phyloP scores from a whole-genome alignment of 2,797 vertebrate genomes.

The Otolemur crassicaudatus region DNA sequence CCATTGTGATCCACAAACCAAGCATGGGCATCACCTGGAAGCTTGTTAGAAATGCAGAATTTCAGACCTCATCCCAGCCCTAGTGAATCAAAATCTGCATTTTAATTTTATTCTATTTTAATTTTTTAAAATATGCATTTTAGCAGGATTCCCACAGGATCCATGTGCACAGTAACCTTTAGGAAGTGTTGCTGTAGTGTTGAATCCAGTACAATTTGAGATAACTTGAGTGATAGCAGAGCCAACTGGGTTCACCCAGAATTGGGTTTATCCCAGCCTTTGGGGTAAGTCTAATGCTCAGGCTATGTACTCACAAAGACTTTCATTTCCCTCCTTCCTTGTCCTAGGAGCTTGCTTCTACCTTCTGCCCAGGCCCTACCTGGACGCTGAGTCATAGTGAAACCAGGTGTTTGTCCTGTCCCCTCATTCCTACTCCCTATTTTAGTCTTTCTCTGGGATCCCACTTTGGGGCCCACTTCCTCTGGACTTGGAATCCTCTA shows the following conservation, averaged over 20 bases:
- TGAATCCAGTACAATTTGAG: constrained; percentile 19
- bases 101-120: constrained; percentile 25
- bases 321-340: constrained; percentile 34
- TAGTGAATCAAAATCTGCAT: not conserved
- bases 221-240: not conserved
- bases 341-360: not conserved
- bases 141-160: not conserved
- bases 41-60: constrained; percentile 32
- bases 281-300: not conserved
- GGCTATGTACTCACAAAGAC: not conserved
- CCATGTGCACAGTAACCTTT: not conserved
- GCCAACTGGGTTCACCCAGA: not conserved
- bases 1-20: not conserved
- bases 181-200: not conserved
- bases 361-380: not conserved
- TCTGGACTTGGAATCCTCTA: not conserved
- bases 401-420: not conserved
- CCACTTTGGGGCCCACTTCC: not conserved
- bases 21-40: not conserved
- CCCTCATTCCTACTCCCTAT: not conserved
- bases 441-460: not conserved
- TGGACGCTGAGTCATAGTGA: not conserved
- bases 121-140: constrained; percentile 23
- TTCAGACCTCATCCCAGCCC: not conserved
- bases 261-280: not conserved